These are phyloP conservation scores for Danio jaintianensis DNA, from an alignment of 2,797 vertebrate genomes.

Conservation along the genomic window DNA sequence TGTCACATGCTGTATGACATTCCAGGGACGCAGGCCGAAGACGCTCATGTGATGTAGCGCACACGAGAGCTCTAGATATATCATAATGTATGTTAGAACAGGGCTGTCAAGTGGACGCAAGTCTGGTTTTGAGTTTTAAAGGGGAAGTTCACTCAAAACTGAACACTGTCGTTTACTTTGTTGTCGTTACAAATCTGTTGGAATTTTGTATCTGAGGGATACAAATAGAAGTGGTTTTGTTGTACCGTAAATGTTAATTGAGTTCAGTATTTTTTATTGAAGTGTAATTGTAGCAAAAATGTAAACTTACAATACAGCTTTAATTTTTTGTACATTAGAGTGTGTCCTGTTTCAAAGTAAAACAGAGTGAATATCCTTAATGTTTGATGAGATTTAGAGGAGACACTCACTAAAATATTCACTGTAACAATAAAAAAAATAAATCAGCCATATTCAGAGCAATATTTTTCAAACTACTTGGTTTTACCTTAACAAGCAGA, in stretches of 20 bases:
- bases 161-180: neutral
- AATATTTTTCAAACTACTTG: too few species aligned
- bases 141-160: neutral
- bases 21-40: slow-evolving; percentile 4
- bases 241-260: neutral
- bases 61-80: slow-evolving; percentile 31
- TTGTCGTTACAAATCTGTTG: neutral
- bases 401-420: too few species aligned
- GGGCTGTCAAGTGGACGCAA: slow-evolving; percentile 13
- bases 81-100: neutral
- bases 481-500: too few species aligned
- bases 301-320: too few species aligned
- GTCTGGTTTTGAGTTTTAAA: slow-evolving; percentile 25
- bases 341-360: too few species aligned
- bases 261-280: too few species aligned
- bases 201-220: neutral
- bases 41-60: neutral
- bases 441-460: too few species aligned
- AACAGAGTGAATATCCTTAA: too few species aligned
- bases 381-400: too few species aligned
- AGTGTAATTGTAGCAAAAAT: too few species aligned
- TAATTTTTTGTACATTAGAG: too few species aligned
- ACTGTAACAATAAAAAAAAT: too few species aligned
- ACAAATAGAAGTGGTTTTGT: neutral
- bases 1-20: slow-evolving; percentile 27